Conservation (phyloP, 2,113 vertebrate genomes). For the Cepphus grylle region DNA sequence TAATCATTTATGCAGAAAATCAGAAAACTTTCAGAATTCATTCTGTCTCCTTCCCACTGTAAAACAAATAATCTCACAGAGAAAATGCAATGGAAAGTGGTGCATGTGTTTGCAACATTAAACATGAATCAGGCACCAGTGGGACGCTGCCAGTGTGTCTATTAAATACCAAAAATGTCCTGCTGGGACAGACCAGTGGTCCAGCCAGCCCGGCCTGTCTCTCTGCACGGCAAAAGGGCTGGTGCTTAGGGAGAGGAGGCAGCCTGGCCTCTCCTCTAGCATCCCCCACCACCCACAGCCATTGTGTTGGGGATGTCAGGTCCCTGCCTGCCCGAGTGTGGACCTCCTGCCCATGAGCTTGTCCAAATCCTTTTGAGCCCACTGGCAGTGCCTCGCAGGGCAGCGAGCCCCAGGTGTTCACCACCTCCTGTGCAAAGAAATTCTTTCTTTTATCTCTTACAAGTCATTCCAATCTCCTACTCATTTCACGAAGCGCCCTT, state of each 20-base stretch:
- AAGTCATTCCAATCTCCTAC: neutral
- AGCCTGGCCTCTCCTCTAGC: neutral
- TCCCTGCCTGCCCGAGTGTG: neutral
- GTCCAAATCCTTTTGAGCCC: neutral
- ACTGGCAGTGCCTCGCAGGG: neutral
- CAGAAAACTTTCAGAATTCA: neutral
- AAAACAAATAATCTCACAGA: neutral
- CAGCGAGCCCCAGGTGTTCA: neutral
- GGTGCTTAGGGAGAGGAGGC: neutral
- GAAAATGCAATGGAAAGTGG: neutral
- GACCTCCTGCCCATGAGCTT: neutral
- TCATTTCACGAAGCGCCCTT: neutral
- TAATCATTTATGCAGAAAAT: neutral
- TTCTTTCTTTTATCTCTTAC: neutral
- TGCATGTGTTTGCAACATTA: neutral
- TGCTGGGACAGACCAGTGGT: neutral
- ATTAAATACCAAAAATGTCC: neutral
- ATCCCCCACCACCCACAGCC: neutral
- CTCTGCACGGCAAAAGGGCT: neutral
- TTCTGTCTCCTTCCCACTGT: neutral
- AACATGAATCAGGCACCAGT: accelerated
- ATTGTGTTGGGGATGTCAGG: neutral
- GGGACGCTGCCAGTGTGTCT: neutral
- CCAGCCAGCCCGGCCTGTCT: neutral
- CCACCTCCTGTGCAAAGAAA: neutral